Percentiles rank a stretch among this genome's conserved stretches.
phyloP scores from a whole-genome alignment of 2,113 vertebrate genomes.

The Struthio camelus region DNA sequence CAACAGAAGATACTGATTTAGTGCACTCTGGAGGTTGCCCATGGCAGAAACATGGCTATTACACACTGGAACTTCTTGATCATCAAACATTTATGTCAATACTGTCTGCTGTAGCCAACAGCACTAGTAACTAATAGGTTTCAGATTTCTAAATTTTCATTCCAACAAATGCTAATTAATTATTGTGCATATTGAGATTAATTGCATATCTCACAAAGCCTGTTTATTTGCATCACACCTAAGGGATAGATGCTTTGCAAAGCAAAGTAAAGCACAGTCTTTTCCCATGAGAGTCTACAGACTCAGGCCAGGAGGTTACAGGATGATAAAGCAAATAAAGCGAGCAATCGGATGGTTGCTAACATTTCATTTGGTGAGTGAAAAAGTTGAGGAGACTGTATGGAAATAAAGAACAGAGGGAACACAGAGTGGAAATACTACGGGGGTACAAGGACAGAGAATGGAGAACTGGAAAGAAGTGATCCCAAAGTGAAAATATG shows the following conservation, averaged over 20 bases:
- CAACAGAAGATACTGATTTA: neutral
- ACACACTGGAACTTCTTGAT: neutral
- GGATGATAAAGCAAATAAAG: neutral
- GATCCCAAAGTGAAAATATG: neutral
- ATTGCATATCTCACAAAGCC: neutral
- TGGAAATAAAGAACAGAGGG: neutral
- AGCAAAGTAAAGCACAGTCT: neutral
- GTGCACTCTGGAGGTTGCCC: neutral
- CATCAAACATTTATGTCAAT: neutral
- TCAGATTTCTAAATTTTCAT: neutral
- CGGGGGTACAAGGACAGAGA: neutral
- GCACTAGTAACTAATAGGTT: neutral
- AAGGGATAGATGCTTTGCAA: neutral
- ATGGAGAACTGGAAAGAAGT: neutral
- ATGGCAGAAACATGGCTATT: neutral
- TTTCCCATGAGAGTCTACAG: neutral
- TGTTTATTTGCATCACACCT: neutral
- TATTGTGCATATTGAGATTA: neutral
- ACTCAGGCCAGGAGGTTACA: neutral
- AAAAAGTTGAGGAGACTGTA: neutral
- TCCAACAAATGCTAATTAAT: neutral
- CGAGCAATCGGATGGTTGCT: neutral
- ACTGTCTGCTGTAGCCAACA: neutral
- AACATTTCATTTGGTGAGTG: neutral
- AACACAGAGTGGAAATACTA: neutral